These are phyloP conservation scores for Drosophila demipolita DNA, from an alignment of 2,888 invertebrate genomes.

Conservation along the genomic window DNA sequence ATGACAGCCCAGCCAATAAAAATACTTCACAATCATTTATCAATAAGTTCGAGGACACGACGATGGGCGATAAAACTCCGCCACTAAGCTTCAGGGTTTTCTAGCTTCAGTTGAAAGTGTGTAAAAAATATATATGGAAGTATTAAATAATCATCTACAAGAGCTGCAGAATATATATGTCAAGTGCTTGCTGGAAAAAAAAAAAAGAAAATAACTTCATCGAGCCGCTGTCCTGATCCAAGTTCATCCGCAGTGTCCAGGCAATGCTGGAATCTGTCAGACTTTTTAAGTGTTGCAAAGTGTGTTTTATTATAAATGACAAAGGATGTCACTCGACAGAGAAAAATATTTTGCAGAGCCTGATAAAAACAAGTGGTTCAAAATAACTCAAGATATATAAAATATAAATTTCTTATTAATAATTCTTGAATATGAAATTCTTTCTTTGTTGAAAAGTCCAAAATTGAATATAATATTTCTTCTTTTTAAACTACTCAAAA, in stretches of 20 bases:
- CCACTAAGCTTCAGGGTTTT: neutral
- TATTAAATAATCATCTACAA: constrained; percentile 62
- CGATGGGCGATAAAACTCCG: constrained; percentile 13
- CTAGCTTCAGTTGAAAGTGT: constrained; percentile 10
- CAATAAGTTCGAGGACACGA: constrained; percentile 57
- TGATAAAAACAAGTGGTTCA: constrained; percentile 4
- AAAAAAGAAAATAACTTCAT: constrained; percentile 29
- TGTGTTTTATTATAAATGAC: constrained; percentile 79
- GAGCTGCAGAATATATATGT: constrained; percentile 53
- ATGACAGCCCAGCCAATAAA: constrained; percentile 70
- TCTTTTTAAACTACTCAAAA: neutral
- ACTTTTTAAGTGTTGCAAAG: constrained; percentile 76
- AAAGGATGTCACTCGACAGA: constrained; percentile 49
- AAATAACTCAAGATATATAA: neutral
- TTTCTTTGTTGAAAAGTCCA: neutral
- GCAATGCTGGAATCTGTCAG: constrained; percentile 49
- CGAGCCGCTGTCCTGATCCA: constrained; percentile 12
- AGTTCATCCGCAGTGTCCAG: constrained; percentile 21
- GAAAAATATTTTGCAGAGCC: constrained; percentile 23
- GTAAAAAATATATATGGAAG: constrained; percentile 53
- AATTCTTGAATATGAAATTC: no score
- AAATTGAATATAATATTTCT: neutral
- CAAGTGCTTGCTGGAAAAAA: constrained; percentile 33
- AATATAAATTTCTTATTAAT: neutral
- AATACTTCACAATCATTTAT: constrained; percentile 79